A percentile compares a stretch with the other conserved stretches of the same genome.
Conservation (phyloP, 2,888 invertebrate genomes). For the Asteroscopus sphinx region DNA sequence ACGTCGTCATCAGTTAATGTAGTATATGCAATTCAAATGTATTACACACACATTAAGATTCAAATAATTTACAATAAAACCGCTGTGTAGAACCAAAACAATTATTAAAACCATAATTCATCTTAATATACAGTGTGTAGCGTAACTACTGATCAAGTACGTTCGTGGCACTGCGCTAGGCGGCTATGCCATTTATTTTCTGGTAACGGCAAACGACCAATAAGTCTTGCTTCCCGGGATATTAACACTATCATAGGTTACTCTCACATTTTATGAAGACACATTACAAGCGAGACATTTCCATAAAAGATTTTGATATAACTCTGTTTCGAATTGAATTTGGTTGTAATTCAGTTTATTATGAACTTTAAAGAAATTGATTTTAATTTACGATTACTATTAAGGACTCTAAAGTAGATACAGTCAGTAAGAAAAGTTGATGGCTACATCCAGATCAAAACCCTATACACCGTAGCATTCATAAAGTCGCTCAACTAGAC, state of each 20-base stretch:
- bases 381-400: conserved; percentile 6
- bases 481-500: too few species aligned
- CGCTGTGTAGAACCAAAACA: conserved; percentile 30
- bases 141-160: conserved; percentile 60
- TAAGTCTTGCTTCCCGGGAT: conserved; percentile 88
- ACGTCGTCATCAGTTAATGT: too few species aligned
- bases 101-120: conserved; percentile 56
- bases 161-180: conserved; percentile 60
- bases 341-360: conserved; percentile 52
- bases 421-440: too few species aligned
- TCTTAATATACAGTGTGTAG: conserved; percentile 51
- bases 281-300: conserved; percentile 82
- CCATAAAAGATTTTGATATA: conserved; percentile 75
- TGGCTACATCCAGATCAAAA: too few species aligned
- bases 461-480: too few species aligned
- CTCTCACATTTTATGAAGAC: conserved; percentile 88
- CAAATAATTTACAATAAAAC: conserved; percentile 28
- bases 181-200: conserved; percentile 83
- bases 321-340: conserved; percentile 52
- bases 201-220: conserved; percentile 87
- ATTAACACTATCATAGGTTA: conserved; percentile 90
- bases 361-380: conserved; percentile 8
- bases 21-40: too few species aligned
- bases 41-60: conserved; percentile 1
- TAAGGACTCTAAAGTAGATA: too few species aligned